Evolutionary conservation across 1,140 invertebrate species (phyloP), one percentile per base, ranked within the genome.

Genomic region (Drosophila carrolli): DNA sequence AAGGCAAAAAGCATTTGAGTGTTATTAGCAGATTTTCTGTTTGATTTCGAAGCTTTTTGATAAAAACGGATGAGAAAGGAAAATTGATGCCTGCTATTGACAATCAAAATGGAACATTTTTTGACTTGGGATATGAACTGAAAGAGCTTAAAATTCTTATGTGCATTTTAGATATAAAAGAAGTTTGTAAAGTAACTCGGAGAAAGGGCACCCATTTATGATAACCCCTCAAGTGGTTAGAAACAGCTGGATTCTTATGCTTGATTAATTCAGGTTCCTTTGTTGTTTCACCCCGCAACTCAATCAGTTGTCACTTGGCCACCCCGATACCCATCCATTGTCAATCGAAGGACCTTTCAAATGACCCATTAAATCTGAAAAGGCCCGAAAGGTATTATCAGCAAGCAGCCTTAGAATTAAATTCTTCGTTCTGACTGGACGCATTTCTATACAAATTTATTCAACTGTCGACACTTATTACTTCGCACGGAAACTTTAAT

Each of bases 11-110:
- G 47, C 58, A 72, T 67, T 76, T 81, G 55, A 63, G 76, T 66
- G 78, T 65, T 65, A 78, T 75, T 71, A 65, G 58, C 71, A 81
- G 75, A 70, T 66, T 71, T 71, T 57, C 55, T 51, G 44, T 65
- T 58, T 51, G 48, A 66, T 75, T 78, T 53, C 16, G 46, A 50
- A 57, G 57, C 16, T 38, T 43, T 48, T 61, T 58, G 54, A 68
- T 68, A 54, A 53, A 51, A 51, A 8, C 60, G 23, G 37, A 44
- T 16, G 13, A 23, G 32, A 32, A 35, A 32, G 48, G 14, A 38
- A 60, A 59, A 38, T 54, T 51, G 70, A 43, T 56, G 58, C 53
- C 58, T 74, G 55, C 16, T 59, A 9, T n/a, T 50, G 40, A 56
- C 48, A 60, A 47, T n/a, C 19, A 16, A 32, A 35, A 47, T 16